Evolutionary conservation across 1,140 invertebrate species (phyloP).

Genomic region (Brachionus sp.): DNA sequence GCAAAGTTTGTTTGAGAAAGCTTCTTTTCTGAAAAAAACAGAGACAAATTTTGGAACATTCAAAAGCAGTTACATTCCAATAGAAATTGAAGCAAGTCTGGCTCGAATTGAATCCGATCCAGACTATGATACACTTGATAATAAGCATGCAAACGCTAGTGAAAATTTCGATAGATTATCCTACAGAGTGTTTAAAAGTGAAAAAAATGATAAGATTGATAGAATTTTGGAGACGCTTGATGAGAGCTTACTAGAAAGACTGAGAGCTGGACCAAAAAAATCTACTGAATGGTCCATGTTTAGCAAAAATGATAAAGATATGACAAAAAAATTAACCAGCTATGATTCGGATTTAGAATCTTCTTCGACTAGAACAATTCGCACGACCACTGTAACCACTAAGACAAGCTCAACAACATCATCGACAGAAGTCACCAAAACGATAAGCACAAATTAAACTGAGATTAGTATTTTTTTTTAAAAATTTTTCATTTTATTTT

Average conservation of each 20-base stretch:
- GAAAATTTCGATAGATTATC: neutral
- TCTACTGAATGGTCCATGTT: neutral
- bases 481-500: no score
- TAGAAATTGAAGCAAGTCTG: neutral
- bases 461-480: neutral
- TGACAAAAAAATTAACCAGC: neutral
- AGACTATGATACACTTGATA: neutral
- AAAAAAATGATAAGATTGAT: neutral
- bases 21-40: neutral
- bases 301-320: neutral
- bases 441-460: neutral
- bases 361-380: neutral
- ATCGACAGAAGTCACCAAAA: neutral
- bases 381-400: neutral
- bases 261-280: neutral
- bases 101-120: neutral
- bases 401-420: neutral
- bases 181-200: neutral
- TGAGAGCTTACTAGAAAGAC: neutral
- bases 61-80: neutral
- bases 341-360: neutral
- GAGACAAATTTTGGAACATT: neutral
- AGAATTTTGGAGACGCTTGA: conserved; percentile 2
- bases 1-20: conserved; percentile 21
- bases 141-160: neutral